Evolutionary conservation across 2,888 invertebrate genomes (phyloP).

Genomic region (Thalpophila matura): DNA sequence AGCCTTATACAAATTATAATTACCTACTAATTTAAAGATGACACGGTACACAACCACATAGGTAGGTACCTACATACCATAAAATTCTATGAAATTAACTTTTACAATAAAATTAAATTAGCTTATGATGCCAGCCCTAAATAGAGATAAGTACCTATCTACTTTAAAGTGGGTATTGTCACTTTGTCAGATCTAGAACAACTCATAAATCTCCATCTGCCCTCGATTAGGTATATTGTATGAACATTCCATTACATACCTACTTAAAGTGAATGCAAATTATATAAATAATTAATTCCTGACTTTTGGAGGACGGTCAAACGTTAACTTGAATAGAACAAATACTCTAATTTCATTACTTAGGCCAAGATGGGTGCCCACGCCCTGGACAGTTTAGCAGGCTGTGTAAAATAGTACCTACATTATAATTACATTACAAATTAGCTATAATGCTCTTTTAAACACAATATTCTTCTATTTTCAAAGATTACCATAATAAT

Average conservation of each 20-base stretch:
- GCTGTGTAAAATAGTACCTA: conserved; percentile 4
- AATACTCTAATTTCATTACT: conserved; percentile 17
- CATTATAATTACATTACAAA: conserved; percentile 1
- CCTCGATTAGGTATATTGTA: neutral
- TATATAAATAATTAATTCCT: conserved; percentile 1
- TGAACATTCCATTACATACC: neutral
- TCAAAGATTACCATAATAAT: conserved; percentile 4
- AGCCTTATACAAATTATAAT: no score
- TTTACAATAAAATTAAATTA: no score
- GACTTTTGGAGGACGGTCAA: conserved; percentile 37
- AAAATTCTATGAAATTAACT: no score
- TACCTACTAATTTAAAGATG: no score
- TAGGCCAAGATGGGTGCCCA: conserved; percentile 45
- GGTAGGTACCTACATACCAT: no score
- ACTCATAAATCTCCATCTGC: neutral
- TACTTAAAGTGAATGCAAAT: neutral
- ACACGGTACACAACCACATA: no score
- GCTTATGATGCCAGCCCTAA: no score
- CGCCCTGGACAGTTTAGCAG: conserved; percentile 13
- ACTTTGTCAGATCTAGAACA: no score
- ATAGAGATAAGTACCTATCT: no score
- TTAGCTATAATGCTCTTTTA: conserved; percentile 7
- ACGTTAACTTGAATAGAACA: conserved; percentile 10
- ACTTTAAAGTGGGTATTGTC: no score
- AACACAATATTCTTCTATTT: neutral